Percentiles rank a stretch among this genome's conserved stretches.
These are phyloP conservation scores for Esox niger DNA, from an alignment of 2,113 vertebrate genomes.

Conservation along the genomic window DNA sequence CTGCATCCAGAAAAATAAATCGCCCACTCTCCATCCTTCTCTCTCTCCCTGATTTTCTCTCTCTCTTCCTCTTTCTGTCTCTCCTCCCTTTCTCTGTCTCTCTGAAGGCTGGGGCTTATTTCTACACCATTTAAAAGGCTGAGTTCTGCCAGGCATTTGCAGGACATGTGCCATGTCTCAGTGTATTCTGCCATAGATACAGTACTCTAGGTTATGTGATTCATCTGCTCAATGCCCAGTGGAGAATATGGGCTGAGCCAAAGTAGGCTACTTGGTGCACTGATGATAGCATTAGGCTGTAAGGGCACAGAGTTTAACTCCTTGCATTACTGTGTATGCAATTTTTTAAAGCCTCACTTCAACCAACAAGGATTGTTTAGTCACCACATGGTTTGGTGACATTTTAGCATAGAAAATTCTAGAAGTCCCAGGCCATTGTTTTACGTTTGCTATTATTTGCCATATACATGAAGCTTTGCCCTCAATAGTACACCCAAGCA, in stretches of 20 bases:
- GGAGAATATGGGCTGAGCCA: background rate
- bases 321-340: background rate
- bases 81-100: background rate
- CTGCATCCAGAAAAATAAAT: slow-evolving; percentile 54
- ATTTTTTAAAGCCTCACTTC: background rate
- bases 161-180: background rate
- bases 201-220: background rate
- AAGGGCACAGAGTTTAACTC: background rate
- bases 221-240: background rate
- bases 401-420: background rate
- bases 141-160: background rate
- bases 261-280: background rate
- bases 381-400: background rate
- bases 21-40: background rate
- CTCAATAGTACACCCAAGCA: no score
- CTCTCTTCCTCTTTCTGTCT: background rate
- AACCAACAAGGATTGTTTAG: background rate
- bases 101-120: slow-evolving; percentile 5
- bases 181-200: background rate
- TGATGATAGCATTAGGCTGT: background rate
- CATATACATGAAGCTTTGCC: no score
- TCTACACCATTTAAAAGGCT: background rate
- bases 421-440: no score
- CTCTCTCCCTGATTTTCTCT: background rate
- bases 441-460: no score